Base-by-base conservation (phyloP, 2,797 vertebrate genomes). In the Pitangus sulphuratus region DNA sequence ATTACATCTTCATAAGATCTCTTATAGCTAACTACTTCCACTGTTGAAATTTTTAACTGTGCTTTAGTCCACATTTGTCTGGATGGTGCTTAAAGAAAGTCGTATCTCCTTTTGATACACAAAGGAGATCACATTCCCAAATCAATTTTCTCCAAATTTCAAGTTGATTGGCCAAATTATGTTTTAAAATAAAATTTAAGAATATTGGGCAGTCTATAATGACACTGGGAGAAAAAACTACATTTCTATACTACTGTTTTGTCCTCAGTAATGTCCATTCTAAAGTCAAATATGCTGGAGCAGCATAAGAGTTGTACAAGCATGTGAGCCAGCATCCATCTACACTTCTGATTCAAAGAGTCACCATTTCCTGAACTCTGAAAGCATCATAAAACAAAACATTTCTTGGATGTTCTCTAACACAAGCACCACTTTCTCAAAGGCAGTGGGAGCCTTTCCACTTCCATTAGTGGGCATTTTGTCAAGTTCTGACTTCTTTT, bases 391-490 rank as follows among this genome's bases (percentile, higher is more conserved):
- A 76, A 90, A 77, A 69, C 10, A 48, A 71, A 87, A 64, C 18
- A 48, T 74, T 74, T 77, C 75, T 95, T 87, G 75, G 84, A 82
- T 68, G 42, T 33, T 82, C 64, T 82, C 44, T 71, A 57, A 87
- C 56, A 82, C 5, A 0, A 94, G 45, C 75, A 88, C 62, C 50
- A 62, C 56, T 87, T 85, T 80, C 76, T 88, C 70, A 72, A 83
- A 95, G 75, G 47, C 71, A 71, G 56, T 83, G 78, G 68, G 84
- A 93, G 65, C 57, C 14, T 85, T 89, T 91, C 72, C 57, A 85
- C 45, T 21, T 74, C 60, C 61, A 53, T 70, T 57, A 61, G 56
- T 40, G 90, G 62, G 53, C 31, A 54, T 93, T 84, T 87, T 77
- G 77, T 87, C 92, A 94, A 94, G 42, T 71, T 54, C 48, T 85